phyloP scores from a whole-genome alignment of 2,797 vertebrate genomes.

The Dallia pectoralis region DNA sequence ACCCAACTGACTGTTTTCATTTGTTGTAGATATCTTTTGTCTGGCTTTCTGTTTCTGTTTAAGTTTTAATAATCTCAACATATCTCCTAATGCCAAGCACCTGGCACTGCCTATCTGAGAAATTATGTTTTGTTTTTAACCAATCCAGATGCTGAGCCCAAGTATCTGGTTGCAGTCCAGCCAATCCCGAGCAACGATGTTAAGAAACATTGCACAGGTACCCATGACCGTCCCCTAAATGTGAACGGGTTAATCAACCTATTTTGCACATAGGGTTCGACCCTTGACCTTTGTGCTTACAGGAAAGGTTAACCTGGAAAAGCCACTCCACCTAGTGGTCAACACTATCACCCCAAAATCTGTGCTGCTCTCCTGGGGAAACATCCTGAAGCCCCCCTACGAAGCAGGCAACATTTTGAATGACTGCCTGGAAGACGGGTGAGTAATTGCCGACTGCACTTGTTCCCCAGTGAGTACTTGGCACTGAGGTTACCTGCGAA shows the following conservation, averaged over 20 bases:
- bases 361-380: conserved; percentile 91
- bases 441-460: conserved; percentile 18
- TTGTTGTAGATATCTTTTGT: conserved; percentile 30
- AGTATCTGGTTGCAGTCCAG: conserved; percentile 90
- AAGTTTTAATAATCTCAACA: not conserved
- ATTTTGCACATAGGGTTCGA: not conserved
- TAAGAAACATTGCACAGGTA: conserved; percentile 78
- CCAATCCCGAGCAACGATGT: conserved; percentile 76
- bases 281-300: conserved; percentile 7
- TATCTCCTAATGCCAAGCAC: not conserved
- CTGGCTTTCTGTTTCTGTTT: conserved; percentile 30
- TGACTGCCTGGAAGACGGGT: conserved; percentile 91
- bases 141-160: conserved; percentile 88
- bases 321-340: conserved; percentile 88
- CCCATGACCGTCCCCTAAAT: not conserved
- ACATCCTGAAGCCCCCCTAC: conserved; percentile 83
- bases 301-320: conserved; percentile 86
- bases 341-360: conserved; percentile 87
- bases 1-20: conserved; percentile 10
- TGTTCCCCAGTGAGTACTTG: too few relatives aligned
- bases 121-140: conserved; percentile 20
- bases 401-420: conserved; percentile 81
- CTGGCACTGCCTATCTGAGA: not conserved
- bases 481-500: too few relatives aligned
- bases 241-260: not conserved